Conservation (phyloP, 2,888 invertebrate species). For the Orthonevra nobilis region DNA sequence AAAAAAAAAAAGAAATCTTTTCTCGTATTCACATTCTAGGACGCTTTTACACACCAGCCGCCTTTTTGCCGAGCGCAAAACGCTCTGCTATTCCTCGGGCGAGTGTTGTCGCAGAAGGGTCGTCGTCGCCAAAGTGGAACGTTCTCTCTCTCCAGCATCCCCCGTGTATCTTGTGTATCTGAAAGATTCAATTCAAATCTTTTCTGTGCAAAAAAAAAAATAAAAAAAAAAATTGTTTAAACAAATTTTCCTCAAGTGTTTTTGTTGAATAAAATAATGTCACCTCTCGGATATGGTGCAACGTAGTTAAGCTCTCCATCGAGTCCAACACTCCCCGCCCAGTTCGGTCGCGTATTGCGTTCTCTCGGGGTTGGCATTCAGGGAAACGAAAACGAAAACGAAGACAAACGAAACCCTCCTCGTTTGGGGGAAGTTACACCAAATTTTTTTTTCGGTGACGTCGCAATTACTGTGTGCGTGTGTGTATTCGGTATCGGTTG, state of each 20-base stretch:
- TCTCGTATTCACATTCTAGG: slow-evolving; percentile 48
- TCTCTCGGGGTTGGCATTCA: slow-evolving; percentile 22
- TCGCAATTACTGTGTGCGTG: slow-evolving; percentile 49
- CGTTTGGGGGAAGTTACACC: slow-evolving; percentile 37
- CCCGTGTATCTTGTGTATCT: slow-evolving; percentile 12
- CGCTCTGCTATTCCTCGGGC: slow-evolving; percentile 78
- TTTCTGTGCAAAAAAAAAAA: background rate
- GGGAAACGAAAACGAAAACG: slow-evolving; percentile 13
- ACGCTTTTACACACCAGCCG: slow-evolving; percentile 61
- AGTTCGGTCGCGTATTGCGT: slow-evolving; percentile 36
- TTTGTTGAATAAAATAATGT: background rate
- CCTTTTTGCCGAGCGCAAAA: slow-evolving; percentile 40
- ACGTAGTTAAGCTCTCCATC: slow-evolving; percentile 51
- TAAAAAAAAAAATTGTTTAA: background rate
- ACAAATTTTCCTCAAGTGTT: no score
- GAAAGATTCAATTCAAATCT: background rate
- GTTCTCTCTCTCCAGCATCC: background rate
- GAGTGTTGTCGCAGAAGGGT: slow-evolving; percentile 78
- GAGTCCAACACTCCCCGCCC: slow-evolving; percentile 10
- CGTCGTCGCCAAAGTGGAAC: slow-evolving; percentile 65
- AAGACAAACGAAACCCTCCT: slow-evolving; percentile 14
- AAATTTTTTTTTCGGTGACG: slow-evolving; percentile 64
- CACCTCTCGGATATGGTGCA: slow-evolving; percentile 27
- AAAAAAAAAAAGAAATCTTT: slow-evolving; percentile 29
- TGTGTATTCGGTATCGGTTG: slow-evolving; percentile 15